A percentile compares a stretch with the other conserved stretches of the same genome.
Evolutionary conservation across 2,888 invertebrate species (phyloP).

Genomic region (Caradrina kadenii): DNA sequence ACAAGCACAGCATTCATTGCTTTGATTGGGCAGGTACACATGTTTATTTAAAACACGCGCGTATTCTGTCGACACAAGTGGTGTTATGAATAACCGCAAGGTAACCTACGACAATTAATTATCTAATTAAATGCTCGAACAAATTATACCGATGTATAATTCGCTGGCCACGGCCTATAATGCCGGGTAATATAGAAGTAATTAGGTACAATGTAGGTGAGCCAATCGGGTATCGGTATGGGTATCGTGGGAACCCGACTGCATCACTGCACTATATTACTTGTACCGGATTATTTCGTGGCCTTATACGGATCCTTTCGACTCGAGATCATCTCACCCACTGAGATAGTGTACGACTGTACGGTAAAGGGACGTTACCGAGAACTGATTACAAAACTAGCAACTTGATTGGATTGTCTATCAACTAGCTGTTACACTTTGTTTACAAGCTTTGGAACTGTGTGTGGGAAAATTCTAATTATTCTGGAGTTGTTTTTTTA

Average conservation of each 20-base stretch:
- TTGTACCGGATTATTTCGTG: conserved; percentile 66
- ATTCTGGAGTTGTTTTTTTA: background rate
- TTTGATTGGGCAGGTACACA: conserved; percentile 13
- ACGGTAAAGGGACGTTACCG: conserved; percentile 39
- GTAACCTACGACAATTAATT: conserved; percentile 41
- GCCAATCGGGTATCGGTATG: conserved; percentile 61
- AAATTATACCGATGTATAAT: conserved; percentile 45
- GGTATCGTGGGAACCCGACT: conserved; percentile 77
- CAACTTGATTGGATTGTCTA: conserved; percentile 50
- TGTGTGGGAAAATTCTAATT: conserved; percentile 8
- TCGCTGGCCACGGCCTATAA: conserved; percentile 30
- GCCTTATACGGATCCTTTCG: conserved; percentile 70
- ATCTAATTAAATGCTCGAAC: conserved; percentile 39
- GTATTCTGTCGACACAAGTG: conserved; percentile 29
- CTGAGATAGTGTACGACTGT: conserved; percentile 55
- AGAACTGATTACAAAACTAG: conserved; percentile 40
- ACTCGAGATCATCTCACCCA: conserved; percentile 67
- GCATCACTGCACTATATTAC: conserved; percentile 56
- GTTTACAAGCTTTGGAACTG: conserved; percentile 18
- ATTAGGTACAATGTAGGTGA: conserved; percentile 67
- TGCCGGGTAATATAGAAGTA: conserved; percentile 66
- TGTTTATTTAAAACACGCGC: conserved; percentile 40
- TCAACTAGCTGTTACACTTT: conserved; percentile 38
- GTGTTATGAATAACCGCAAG: conserved; percentile 44
- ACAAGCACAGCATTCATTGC: no score